Percentiles rank a stretch among this genome's conserved stretches.
These are phyloP conservation scores for Eurosta solidaginis DNA, from an alignment of 1,140 invertebrate genomes.

Conservation along the genomic window DNA sequence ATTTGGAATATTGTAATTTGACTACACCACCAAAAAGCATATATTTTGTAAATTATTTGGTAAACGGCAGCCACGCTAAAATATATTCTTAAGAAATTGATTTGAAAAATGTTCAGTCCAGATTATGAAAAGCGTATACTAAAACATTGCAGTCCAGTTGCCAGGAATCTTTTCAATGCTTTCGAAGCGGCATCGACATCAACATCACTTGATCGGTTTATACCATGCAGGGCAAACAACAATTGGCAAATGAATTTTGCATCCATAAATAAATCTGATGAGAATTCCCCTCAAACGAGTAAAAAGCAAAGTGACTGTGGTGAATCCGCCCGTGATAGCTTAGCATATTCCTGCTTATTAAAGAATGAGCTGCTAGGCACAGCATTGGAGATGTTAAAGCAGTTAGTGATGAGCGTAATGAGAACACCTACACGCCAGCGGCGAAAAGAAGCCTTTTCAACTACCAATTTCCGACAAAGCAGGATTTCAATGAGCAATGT, in stretches of 20 bases:
- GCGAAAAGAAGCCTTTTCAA: slow-evolving; percentile 74
- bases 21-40: neutral
- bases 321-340: slow-evolving; percentile 76
- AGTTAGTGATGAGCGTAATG: slow-evolving; percentile 74
- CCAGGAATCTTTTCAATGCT: slow-evolving; percentile 61
- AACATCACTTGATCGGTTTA: slow-evolving; percentile 79
- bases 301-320: slow-evolving; percentile 68
- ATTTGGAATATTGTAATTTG: neutral
- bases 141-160: slow-evolving; percentile 69
- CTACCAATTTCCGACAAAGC: slow-evolving; percentile 70
- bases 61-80: neutral
- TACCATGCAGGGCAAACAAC: slow-evolving; percentile 76
- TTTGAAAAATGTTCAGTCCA: slow-evolving; percentile 72
- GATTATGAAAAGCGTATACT: slow-evolving; percentile 78
- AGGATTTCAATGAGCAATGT: slow-evolving; percentile 55
- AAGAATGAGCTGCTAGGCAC: slow-evolving; percentile 92
- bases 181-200: slow-evolving; percentile 54
- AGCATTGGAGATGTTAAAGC: slow-evolving; percentile 86
- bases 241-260: slow-evolving; percentile 59
- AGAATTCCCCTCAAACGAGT: slow-evolving; percentile 57
- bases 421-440: slow-evolving; percentile 68
- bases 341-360: slow-evolving; percentile 89
- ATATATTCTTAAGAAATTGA: neutral
- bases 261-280: no score
- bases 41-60: slow-evolving; percentile 13